phyloP scores from a whole-genome alignment of 2,888 invertebrate species.

The Chalcosyrphus nemorum region DNA sequence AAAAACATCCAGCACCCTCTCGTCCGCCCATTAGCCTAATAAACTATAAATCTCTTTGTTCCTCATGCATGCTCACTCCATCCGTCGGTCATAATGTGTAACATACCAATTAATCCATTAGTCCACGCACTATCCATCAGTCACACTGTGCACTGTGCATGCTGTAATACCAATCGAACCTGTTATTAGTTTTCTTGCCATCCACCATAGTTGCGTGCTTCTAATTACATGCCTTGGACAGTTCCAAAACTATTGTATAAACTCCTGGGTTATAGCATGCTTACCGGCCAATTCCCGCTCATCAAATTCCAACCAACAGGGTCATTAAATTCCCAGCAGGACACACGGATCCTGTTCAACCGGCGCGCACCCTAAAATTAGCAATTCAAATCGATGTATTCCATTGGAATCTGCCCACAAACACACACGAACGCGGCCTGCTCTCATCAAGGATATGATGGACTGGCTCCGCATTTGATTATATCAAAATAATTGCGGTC shows the following conservation, averaged over 20 bases:
- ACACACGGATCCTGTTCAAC: slow-evolving; percentile 16
- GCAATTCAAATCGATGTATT: slow-evolving; percentile 67
- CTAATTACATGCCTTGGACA: slow-evolving; percentile 18
- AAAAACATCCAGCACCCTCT: no score
- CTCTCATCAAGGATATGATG: neutral
- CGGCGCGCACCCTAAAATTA: slow-evolving; percentile 36
- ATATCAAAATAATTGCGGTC: slow-evolving; percentile 67
- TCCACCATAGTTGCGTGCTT: neutral
- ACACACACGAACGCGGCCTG: no score
- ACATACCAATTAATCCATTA: neutral
- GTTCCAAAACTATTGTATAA: slow-evolving; percentile 28
- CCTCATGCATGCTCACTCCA: neutral
- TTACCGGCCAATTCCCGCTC: slow-evolving; percentile 18
- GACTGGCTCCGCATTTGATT: slow-evolving; percentile 59
- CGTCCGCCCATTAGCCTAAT: neutral
- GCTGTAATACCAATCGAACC: neutral
- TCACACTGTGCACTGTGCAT: no score
- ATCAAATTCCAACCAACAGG: slow-evolving; percentile 24
- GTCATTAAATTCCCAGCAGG: slow-evolving; percentile 23
- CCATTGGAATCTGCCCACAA: slow-evolving; percentile 29
- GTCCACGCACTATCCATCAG: neutral
- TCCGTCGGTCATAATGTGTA: neutral
- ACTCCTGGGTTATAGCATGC: no score
- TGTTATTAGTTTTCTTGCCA: neutral
- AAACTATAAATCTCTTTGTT: neutral